A percentile compares a stretch with the other conserved stretches of the same genome.
phyloP scores from a whole-genome alignment of 2,888 invertebrate species.

The Argynnis bischoffii region DNA sequence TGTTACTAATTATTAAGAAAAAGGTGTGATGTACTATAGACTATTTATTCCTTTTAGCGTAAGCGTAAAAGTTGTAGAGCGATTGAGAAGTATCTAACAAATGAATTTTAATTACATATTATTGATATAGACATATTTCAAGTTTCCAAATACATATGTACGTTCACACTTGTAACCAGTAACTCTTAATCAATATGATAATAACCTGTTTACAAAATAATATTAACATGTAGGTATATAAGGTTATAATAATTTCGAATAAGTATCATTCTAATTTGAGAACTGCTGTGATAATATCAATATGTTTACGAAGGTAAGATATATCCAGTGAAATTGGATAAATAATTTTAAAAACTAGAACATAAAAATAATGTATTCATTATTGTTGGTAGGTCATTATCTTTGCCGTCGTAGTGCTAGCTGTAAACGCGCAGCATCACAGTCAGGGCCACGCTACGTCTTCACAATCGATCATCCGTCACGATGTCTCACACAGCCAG shows the following conservation, averaged over 20 bases:
- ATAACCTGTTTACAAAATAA: conserved; percentile 12
- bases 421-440: conserved; percentile 50
- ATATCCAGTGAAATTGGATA: not conserved
- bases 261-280: conserved; percentile 53
- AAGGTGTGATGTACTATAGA: too few relatives aligned
- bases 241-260: conserved; percentile 43
- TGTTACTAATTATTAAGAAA: too few relatives aligned
- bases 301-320: conserved; percentile 48
- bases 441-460: conserved; percentile 44
- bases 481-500: conserved; percentile 37
- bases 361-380: not conserved
- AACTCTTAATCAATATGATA: conserved; percentile 25
- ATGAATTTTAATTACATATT: not conserved
- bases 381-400: conserved; percentile 26
- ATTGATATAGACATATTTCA: conserved; percentile 20
- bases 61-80: too few relatives aligned
- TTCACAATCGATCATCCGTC: conserved; percentile 40
- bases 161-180: not conserved
- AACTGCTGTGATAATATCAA: conserved; percentile 43
- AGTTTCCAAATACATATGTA: conserved; percentile 6
- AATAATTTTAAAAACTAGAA: not conserved
- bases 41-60: too few relatives aligned
- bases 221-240: conserved; percentile 55
- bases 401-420: conserved; percentile 39
- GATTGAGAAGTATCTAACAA: not conserved